Percentiles rank a stretch among this genome's conserved stretches.
Evolutionary conservation across 2,888 invertebrate species (phyloP).

Genomic region (Pammene aurita): DNA sequence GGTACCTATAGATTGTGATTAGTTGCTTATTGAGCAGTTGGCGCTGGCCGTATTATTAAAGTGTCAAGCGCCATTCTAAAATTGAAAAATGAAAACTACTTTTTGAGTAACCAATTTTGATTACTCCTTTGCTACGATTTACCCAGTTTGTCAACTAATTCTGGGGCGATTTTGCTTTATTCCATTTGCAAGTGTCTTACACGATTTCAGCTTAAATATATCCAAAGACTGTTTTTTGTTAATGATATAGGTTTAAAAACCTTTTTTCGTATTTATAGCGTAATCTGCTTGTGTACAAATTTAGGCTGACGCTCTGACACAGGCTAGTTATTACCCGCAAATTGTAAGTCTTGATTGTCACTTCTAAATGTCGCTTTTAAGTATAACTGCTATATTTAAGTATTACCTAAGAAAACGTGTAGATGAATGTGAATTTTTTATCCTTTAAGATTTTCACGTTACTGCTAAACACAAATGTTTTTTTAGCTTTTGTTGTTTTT

Average conservation of each 20-base stretch:
- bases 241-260: background rate
- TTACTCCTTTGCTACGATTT: background rate
- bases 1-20: conserved; percentile 32
- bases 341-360: conserved; percentile 54
- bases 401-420: conserved; percentile 18
- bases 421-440: conserved; percentile 32
- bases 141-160: too few relatives aligned
- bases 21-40: conserved; percentile 61
- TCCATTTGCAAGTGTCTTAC: too few relatives aligned
- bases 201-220: too few relatives aligned
- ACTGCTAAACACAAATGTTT: conserved; percentile 18
- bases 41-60: conserved; percentile 70
- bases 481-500: conserved; percentile 35
- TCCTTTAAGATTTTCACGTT: background rate
- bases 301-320: conserved; percentile 73
- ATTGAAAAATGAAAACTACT: conserved; percentile 40
- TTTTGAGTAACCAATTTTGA: background rate
- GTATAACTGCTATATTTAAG: conserved; percentile 34
- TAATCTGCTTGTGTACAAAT: conserved; percentile 48
- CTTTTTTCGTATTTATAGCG: background rate
- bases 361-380: conserved; percentile 41
- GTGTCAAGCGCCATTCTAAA: conserved; percentile 76
- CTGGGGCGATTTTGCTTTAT: too few relatives aligned
- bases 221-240: background rate
- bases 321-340: conserved; percentile 54